A percentile compares a stretch with the other conserved stretches of the same genome.
Conservation (phyloP, 1,140 invertebrate species). For the Aphelenchoides avenae region DNA sequence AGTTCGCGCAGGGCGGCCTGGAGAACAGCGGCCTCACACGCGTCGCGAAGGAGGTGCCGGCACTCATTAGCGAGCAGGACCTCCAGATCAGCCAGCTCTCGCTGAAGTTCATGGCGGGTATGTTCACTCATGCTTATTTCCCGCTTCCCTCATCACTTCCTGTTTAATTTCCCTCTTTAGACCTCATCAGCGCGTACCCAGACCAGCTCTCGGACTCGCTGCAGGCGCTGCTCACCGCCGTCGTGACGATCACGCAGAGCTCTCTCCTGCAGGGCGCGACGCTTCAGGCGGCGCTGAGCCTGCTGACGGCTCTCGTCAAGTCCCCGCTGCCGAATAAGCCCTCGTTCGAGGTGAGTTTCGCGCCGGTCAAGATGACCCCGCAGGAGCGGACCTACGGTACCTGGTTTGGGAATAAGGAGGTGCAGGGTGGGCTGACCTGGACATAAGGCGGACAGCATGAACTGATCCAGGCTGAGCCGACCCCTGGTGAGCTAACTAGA, state of each 20-base stretch:
- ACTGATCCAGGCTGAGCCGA: too few species aligned
- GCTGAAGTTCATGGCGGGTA: slow-evolving; percentile 56
- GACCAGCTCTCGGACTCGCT: slow-evolving; percentile 31
- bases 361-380: too few species aligned
- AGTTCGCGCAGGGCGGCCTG: slow-evolving; percentile 67
- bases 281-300: slow-evolving; percentile 79
- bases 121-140: slow-evolving; percentile 1
- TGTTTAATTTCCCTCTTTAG: too few species aligned
- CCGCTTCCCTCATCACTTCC: slow-evolving; percentile 1
- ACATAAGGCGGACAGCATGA: too few species aligned
- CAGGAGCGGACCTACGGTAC: too few species aligned
- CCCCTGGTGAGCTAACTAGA: too few species aligned
- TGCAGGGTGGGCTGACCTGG: too few species aligned
- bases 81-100: slow-evolving; percentile 90
- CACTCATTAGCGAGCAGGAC: slow-evolving; percentile 84
- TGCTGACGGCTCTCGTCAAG: slow-evolving; percentile 70
- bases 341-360: slow-evolving; percentile 23
- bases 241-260: slow-evolving; percentile 71
- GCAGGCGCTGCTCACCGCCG: slow-evolving; percentile 18
- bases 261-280: slow-evolving; percentile 83
- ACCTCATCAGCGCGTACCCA: slow-evolving; percentile 30
- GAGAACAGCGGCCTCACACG: slow-evolving; percentile 19
- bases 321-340: slow-evolving; percentile 65
- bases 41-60: slow-evolving; percentile 75
- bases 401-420: too few species aligned